Evolutionary conservation across 1,140 invertebrate genomes (phyloP).

Genomic region (Drosophila gunungcola): DNA sequence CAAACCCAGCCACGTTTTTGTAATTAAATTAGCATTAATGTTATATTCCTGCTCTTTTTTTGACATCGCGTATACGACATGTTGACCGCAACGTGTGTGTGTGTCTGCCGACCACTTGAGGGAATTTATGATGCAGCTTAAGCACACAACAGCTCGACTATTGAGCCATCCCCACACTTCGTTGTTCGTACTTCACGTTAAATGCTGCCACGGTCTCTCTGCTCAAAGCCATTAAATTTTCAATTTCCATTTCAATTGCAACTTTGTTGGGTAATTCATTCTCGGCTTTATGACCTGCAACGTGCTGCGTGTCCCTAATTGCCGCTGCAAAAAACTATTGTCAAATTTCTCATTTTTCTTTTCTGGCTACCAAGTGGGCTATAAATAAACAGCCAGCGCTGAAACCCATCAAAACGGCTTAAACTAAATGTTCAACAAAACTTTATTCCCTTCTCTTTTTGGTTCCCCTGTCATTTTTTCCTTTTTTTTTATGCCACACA

Average conservation of each 20-base stretch:
- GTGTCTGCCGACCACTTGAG: constrained; percentile 29
- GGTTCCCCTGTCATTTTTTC: neutral
- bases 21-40: constrained; percentile 75
- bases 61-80: constrained; percentile 66
- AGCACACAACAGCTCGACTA: constrained; percentile 35
- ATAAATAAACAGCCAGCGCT: constrained; percentile 60
- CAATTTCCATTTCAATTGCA: constrained; percentile 64
- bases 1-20: constrained; percentile 55
- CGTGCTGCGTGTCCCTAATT: constrained; percentile 57
- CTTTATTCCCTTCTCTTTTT: constrained; percentile 24
- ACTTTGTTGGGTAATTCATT: constrained; percentile 37
- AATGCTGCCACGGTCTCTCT: constrained; percentile 2
- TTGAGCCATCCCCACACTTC: constrained; percentile 23
- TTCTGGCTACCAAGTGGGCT: constrained; percentile 41
- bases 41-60: constrained; percentile 2
- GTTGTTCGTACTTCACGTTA: neutral
- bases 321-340: constrained; percentile 58
- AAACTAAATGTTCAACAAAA: constrained; percentile 31
- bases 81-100: constrained; percentile 17
- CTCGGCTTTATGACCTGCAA: constrained; percentile 56
- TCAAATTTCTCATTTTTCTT: constrained; percentile 24
- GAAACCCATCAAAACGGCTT: constrained; percentile 35
- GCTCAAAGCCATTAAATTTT: constrained; percentile 31
- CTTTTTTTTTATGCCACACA: constrained; percentile 9
- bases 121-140: constrained; percentile 62